phyloP scores from a whole-genome alignment of 2,797 vertebrate species.

The Eptatretus atami region DNA sequence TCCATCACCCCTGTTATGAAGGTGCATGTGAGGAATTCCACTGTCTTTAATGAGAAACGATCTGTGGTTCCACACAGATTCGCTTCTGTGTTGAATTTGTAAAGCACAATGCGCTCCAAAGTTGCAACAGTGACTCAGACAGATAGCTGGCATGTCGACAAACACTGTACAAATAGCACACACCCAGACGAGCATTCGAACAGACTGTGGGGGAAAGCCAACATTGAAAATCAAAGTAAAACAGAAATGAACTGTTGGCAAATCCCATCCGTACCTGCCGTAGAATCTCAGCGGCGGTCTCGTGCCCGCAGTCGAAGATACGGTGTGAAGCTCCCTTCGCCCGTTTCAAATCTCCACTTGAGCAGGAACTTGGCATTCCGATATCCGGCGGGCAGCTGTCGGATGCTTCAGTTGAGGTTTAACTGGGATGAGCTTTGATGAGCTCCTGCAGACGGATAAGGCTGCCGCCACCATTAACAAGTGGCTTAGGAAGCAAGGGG shows the following conservation, averaged over 20 bases:
- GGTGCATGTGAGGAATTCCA: too few species aligned
- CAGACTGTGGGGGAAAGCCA: too few species aligned
- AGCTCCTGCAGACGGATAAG: slow-evolving; percentile 85
- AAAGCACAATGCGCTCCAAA: too few species aligned
- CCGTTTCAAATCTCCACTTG: slow-evolving; percentile 94
- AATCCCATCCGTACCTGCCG: slow-evolving; percentile 40
- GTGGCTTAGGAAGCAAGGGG: neutral
- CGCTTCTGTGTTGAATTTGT: too few species aligned
- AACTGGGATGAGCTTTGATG: slow-evolving; percentile 87
- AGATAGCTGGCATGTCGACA: too few species aligned
- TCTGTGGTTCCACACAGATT: too few species aligned
- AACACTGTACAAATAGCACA: too few species aligned
- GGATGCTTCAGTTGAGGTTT: slow-evolving; percentile 94
- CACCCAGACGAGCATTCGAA: too few species aligned
- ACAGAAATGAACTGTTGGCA: neutral
- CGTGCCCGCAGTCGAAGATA: slow-evolving; percentile 92
- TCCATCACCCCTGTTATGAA: too few species aligned
- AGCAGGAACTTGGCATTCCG: slow-evolving; percentile 45
- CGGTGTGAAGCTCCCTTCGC: slow-evolving; percentile 69
- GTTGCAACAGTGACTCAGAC: too few species aligned
- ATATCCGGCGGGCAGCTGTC: slow-evolving; percentile 72
- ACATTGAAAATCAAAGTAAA: too few species aligned
- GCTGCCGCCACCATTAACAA: slow-evolving; percentile 21
- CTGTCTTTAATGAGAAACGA: too few species aligned
- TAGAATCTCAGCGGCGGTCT: slow-evolving; percentile 77